Evolutionary conservation across 2,797 vertebrate genomes (phyloP).

Genomic region (Arctocebus calabarensis): DNA sequence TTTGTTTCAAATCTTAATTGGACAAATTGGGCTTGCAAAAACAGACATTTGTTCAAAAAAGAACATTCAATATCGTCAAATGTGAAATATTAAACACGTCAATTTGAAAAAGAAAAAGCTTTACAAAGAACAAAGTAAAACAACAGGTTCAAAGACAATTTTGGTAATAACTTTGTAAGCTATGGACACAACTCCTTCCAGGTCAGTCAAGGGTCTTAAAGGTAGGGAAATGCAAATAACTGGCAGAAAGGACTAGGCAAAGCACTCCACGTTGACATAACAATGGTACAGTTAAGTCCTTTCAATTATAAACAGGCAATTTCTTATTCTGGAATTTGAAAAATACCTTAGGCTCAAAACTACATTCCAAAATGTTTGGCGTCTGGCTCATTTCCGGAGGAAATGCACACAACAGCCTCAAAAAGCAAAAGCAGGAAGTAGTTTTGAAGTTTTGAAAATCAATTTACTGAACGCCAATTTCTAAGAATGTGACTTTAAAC

Average conservation of each 20-base stretch:
- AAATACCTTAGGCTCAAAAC: neutral
- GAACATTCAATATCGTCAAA: neutral
- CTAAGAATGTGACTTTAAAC: neutral
- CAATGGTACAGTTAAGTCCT: neutral
- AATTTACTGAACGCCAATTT: neutral
- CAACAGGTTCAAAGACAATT: neutral
- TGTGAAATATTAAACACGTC: neutral
- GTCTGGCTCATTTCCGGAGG: neutral
- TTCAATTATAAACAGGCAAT: neutral
- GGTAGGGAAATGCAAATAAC: neutral
- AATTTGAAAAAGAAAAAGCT: neutral
- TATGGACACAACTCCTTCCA: neutral
- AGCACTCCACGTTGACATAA: neutral
- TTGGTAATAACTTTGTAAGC: neutral
- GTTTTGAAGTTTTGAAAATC: neutral
- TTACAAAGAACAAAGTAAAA: neutral
- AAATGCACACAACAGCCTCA: neutral
- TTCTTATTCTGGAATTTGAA: neutral
- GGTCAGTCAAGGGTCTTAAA: neutral
- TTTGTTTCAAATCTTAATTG: constrained; percentile 34
- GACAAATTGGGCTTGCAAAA: neutral
- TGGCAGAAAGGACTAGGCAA: neutral
- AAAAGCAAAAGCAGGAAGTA: constrained; percentile 3
- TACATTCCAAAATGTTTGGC: neutral
- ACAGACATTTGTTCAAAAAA: constrained; percentile 36